A percentile compares a stretch with the other conserved stretches of the same genome.
Conservation (phyloP, 2,797 vertebrate genomes). For the Lutjanus argentimaculatus region DNA sequence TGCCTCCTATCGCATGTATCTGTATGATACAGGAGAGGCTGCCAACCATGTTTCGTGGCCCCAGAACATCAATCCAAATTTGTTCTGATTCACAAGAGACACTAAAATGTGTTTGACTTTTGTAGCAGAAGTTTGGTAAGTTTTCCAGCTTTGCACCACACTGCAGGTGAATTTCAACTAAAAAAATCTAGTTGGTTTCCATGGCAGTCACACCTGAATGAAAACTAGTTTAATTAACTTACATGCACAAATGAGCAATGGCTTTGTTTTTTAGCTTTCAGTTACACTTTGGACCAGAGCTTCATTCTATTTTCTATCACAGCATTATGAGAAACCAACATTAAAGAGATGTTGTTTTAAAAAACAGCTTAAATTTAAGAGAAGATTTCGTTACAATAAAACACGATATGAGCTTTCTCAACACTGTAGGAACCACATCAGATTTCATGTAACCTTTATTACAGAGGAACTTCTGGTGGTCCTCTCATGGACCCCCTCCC, state of each 20-base stretch:
- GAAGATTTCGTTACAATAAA: too few relatives aligned
- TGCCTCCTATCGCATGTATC: neutral
- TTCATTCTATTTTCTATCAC: neutral
- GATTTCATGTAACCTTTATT: neutral
- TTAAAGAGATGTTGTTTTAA: neutral
- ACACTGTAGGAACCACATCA: neutral
- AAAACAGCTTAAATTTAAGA: neutral
- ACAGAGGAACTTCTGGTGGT: neutral
- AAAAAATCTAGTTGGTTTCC: neutral
- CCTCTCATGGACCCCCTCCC: neutral
- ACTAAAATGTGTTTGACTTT: neutral
- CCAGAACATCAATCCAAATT: neutral
- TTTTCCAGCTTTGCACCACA: neutral
- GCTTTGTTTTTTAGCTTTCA: constrained; percentile 5
- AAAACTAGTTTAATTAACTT: neutral
- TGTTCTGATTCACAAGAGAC: neutral
- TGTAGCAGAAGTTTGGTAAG: neutral
- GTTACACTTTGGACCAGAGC: neutral
- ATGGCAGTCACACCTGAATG: neutral
- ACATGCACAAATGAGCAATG: neutral
- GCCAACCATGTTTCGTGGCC: neutral
- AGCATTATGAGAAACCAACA: neutral
- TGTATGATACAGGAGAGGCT: neutral
- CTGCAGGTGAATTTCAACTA: neutral
- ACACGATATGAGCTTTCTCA: neutral